Evolutionary conservation across 1,140 invertebrate genomes (phyloP).

Genomic region (Bombyx mandarina): DNA sequence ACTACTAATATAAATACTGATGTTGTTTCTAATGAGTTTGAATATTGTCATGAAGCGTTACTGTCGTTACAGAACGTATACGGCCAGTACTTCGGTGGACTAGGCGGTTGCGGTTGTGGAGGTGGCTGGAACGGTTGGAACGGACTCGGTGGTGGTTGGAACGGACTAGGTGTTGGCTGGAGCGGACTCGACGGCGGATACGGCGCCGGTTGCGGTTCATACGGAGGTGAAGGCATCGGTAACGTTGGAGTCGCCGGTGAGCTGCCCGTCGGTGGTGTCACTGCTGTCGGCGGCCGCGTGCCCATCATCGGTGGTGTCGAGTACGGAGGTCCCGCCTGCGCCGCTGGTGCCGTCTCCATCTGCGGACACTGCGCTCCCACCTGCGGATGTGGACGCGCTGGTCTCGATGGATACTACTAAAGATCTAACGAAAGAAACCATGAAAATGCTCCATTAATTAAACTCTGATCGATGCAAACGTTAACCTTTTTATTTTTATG

Average conservation of each 20-base stretch:
- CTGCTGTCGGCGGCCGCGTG: slow-evolving; percentile 15
- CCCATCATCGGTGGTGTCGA: slow-evolving; percentile 19
- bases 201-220: slow-evolving; percentile 6
- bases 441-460: too few species aligned
- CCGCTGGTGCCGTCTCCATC: slow-evolving; percentile 17
- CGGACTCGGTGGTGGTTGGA: slow-evolving; percentile 3
- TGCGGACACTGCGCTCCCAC: slow-evolving; percentile 16
- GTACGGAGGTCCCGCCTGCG: slow-evolving; percentile 15
- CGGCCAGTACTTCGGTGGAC: background rate
- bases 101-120: slow-evolving; percentile 3
- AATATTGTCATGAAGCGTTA: too few species aligned
- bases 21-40: too few species aligned
- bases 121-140: slow-evolving; percentile 6
- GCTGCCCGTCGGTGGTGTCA: slow-evolving; percentile 14
- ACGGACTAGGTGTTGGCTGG: background rate
- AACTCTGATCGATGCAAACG: too few species aligned
- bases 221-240: slow-evolving; percentile 6
- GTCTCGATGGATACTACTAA: too few species aligned
- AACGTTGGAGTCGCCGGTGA: slow-evolving; percentile 14
- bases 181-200: slow-evolving; percentile 9
- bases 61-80: slow-evolving; percentile 3
- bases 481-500: too few species aligned
- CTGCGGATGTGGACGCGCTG: slow-evolving; percentile 2
- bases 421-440: too few species aligned
- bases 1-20: too few species aligned